A percentile compares a stretch with the other conserved stretches of the same genome.
phyloP scores from a whole-genome alignment of 2,888 invertebrate genomes.

The Polymixis lichenea region DNA sequence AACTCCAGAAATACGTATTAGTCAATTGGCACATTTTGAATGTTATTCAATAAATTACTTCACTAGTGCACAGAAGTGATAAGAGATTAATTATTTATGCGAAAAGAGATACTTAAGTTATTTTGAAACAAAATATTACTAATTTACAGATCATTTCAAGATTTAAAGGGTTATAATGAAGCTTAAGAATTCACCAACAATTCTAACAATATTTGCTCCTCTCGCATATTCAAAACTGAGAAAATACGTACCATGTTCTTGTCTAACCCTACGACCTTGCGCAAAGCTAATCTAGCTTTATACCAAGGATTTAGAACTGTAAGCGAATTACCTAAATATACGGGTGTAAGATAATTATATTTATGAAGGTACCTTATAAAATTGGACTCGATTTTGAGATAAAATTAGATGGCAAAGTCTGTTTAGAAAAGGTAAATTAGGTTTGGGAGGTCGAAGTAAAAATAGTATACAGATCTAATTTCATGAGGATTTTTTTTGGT shows the following conservation, averaged over 20 bases:
- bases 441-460: constrained; percentile 11
- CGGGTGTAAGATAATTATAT: constrained; percentile 52
- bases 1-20: no score
- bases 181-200: not conserved
- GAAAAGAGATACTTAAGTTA: no score
- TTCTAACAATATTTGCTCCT: not conserved
- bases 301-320: constrained; percentile 30
- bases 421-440: constrained; percentile 22
- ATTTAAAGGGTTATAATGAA: not conserved
- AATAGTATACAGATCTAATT: constrained; percentile 13
- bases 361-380: constrained; percentile 43
- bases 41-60: no score
- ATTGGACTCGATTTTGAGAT: constrained; percentile 28
- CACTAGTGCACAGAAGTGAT: no score
- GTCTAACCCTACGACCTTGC: constrained; percentile 20
- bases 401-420: constrained; percentile 30
- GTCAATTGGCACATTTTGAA: no score
- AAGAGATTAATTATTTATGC: no score
- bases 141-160: no score
- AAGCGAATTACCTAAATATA: constrained; percentile 49
- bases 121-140: no score
- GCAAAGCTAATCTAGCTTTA: constrained; percentile 32
- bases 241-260: constrained; percentile 1
- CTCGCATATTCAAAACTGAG: not conserved
- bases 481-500: not conserved